phyloP scores from a whole-genome alignment of 2,888 invertebrate species.

The Chelonus formosanus region DNA sequence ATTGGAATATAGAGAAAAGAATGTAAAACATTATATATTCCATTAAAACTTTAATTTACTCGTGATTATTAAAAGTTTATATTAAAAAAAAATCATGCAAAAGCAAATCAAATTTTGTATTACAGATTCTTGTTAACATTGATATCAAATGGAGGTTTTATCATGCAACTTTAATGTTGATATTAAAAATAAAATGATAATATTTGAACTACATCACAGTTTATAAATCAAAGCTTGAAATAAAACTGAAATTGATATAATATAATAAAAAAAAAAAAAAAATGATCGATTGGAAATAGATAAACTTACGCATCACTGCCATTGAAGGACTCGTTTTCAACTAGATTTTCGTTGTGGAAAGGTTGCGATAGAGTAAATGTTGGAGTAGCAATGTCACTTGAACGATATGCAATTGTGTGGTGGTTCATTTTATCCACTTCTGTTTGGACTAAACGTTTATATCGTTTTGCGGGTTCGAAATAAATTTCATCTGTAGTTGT shows the following conservation, averaged over 20 bases:
- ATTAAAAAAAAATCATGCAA: too few species aligned
- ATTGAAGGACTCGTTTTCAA: constrained; percentile 25
- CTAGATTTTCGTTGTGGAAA: background rate
- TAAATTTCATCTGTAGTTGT: constrained; percentile 81
- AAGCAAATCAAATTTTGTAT: too few species aligned
- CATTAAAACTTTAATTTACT: too few species aligned
- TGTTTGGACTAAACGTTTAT: constrained; percentile 61
- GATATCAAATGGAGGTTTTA: too few species aligned
- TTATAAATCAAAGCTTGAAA: too few species aligned
- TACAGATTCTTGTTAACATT: too few species aligned
- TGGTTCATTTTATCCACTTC: constrained; percentile 55
- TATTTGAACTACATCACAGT: too few species aligned
- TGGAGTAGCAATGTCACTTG: constrained; percentile 73
- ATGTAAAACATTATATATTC: too few species aligned
- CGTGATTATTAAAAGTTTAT: too few species aligned
- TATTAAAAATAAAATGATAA: too few species aligned
- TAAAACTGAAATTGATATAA: background rate
- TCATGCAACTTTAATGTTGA: too few species aligned
- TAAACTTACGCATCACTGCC: constrained; percentile 34
- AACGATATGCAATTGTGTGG: constrained; percentile 83
- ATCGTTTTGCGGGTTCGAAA: constrained; percentile 79
- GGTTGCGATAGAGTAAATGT: background rate
- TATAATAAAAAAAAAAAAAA: background rate
- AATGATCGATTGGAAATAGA: background rate
- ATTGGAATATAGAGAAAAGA: too few species aligned